Base-by-base conservation (phyloP, 2,113 vertebrate genomes). In the Nibea coibor region DNA sequence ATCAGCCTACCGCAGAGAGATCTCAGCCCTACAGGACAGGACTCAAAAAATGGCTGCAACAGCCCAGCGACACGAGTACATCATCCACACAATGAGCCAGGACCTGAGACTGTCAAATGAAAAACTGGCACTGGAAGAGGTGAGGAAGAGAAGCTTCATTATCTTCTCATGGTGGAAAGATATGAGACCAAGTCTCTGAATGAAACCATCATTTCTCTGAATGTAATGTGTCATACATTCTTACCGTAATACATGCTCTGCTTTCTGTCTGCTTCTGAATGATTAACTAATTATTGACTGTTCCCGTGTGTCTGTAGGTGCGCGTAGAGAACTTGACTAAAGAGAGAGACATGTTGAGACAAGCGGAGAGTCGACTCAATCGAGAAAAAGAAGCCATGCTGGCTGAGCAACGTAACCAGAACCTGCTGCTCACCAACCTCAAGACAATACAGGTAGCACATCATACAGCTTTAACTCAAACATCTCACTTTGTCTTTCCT, bases 21-120 rank as follows among this genome's bases (percentile, higher is more conserved):
- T 97, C 82, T 93, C 95, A 3, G 95, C 96, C 3, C 89, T 98
- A 8, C 96, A 97, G 4, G 97, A 97, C 62, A 96, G 95, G 86
- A 96, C 94, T 80, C 96, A 97, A 72, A 98, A 98, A 74, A 96
- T 98, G 85, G 91, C 96, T 8, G 94, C 96, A 0, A 97, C 95
- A 0, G 93, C 95, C 11, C 97, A 98, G 64, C 96, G 94, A 43
- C 96, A 99, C 5, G 98, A 99, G 75, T 96, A 97, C 89, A 96
- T 97, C 72, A 98, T 99, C 79, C 96, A 97, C 82, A 98, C 96
- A 0, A 96, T 99, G 95, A 97, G 95, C 5, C 97, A 98, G n/a
- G 98, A 99, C 84, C 90, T 99, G 80, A 94, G 96, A 59, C 96
- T 95, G 86, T 94, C 96, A 24, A 98, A 94, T 57, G 98, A 98